A percentile compares a stretch with the other conserved stretches of the same genome.
phyloP scores from a whole-genome alignment of 1,140 invertebrate species.

The Aporrectodea caliginosa region DNA sequence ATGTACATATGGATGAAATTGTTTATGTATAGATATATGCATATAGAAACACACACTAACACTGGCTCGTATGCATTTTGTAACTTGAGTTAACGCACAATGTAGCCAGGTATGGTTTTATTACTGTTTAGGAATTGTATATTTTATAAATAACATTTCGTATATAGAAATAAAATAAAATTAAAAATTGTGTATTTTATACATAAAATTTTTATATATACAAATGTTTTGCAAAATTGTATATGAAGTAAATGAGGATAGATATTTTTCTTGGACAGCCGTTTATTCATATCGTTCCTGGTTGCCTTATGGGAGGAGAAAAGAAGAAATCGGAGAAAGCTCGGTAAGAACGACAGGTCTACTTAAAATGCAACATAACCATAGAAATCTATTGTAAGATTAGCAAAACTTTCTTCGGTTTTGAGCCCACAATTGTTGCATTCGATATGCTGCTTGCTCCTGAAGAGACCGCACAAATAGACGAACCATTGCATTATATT shows the following conservation, averaged over 20 bases:
- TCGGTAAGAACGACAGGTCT: constrained; percentile 45
- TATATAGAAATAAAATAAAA: not conserved
- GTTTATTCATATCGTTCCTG: constrained; percentile 86
- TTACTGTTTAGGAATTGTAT: constrained; percentile 12
- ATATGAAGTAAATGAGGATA: not conserved
- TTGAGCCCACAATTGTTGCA: too few relatives aligned
- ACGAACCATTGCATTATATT: too few relatives aligned
- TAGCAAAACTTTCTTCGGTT: too few relatives aligned
- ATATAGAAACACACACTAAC: too few relatives aligned
- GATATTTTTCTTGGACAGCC: constrained; percentile 63
- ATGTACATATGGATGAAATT: too few relatives aligned
- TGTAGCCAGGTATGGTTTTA: constrained; percentile 25
- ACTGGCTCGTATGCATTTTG: too few relatives aligned
- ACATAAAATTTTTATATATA: not conserved
- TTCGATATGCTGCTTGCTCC: too few relatives aligned
- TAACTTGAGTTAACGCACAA: constrained; percentile 8
- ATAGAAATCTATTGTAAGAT: too few relatives aligned
- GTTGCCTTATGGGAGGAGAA: constrained; percentile 83
- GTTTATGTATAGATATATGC: too few relatives aligned
- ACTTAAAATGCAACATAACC: too few relatives aligned
- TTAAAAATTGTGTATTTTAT: not conserved
- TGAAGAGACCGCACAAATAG: too few relatives aligned
- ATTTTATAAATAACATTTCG: not conserved
- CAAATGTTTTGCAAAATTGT: constrained; percentile 2
- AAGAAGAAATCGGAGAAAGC: constrained; percentile 92